Evolutionary conservation across 2,888 invertebrate species (phyloP).

Genomic region (Arctia plantaginis): DNA sequence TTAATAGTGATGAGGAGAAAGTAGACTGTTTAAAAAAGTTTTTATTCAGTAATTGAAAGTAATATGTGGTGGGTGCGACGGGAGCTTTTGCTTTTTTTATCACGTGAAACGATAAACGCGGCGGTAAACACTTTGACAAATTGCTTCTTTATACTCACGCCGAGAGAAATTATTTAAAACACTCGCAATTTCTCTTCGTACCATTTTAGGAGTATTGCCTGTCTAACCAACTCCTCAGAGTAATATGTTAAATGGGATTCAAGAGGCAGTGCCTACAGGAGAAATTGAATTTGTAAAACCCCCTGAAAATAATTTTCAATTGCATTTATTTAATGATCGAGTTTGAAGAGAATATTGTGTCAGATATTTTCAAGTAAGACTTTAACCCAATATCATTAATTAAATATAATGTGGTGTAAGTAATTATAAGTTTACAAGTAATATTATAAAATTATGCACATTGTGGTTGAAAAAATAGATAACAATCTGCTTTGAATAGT

Average conservation of each 20-base stretch:
- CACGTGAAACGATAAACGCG: constrained; percentile 34
- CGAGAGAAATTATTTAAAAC: constrained; percentile 71
- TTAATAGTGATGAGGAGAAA: constrained; percentile 42
- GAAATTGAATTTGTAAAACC: neutral
- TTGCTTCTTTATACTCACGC: constrained; percentile 54
- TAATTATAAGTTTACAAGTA: neutral
- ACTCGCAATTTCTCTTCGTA: constrained; percentile 46
- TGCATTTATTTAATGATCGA: neutral
- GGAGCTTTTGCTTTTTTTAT: constrained; percentile 18
- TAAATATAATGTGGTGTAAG: neutral
- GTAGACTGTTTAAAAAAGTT: constrained; percentile 29
- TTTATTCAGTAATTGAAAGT: constrained; percentile 34
- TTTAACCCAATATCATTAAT: no score
- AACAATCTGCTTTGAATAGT: no score
- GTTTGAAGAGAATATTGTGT: neutral
- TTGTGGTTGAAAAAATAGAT: no score
- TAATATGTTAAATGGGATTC: constrained; percentile 15
- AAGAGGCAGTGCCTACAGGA: neutral
- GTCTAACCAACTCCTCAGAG: constrained; percentile 16
- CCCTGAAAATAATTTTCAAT: neutral
- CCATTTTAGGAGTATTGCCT: constrained; percentile 30
- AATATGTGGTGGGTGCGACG: constrained; percentile 18
- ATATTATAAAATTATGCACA: no score
- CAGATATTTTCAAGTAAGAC: neutral
- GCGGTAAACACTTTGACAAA: constrained; percentile 67